phyloP scores from a whole-genome alignment of 64 coral and sea anemone genomes.

The Porites australiensis region DNA sequence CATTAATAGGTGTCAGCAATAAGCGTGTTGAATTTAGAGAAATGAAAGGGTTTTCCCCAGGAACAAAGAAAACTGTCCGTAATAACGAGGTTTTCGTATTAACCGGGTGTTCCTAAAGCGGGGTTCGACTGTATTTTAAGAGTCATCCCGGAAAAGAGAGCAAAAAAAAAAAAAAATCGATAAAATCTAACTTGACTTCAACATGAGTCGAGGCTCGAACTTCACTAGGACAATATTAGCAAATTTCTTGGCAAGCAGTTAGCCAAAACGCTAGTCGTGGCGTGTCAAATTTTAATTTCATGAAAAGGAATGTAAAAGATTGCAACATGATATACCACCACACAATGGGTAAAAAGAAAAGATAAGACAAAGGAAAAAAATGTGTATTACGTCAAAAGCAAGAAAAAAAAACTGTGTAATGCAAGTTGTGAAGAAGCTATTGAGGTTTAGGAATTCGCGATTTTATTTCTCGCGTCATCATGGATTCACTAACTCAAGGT shows the following conservation, averaged over 20 bases:
- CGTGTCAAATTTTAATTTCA: not conserved
- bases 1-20: not conserved
- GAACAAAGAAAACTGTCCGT: too few relatives aligned
- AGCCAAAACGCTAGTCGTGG: not conserved
- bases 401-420: not conserved
- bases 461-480: not conserved
- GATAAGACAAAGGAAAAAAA: not conserved
- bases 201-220: not conserved
- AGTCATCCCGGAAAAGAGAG: not conserved
- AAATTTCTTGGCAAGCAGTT: conserved; percentile 1
- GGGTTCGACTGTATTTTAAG: conserved; percentile 2
- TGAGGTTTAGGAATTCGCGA: not conserved
- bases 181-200: not conserved
- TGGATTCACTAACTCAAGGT: not conserved
- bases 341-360: not conserved
- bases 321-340: not conserved
- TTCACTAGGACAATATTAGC: not conserved
- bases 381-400: conserved; percentile 1
- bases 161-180: not conserved
- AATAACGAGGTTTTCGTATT: not conserved
- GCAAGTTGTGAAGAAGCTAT: too few relatives aligned
- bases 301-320: not conserved
- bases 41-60: not conserved
- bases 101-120: not conserved
- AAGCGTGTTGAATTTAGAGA: not conserved